Percentiles rank a stretch among this genome's conserved stretches.
Conservation (phyloP, 2,888 invertebrate species). For the Orthonychiurus folsomi region DNA sequence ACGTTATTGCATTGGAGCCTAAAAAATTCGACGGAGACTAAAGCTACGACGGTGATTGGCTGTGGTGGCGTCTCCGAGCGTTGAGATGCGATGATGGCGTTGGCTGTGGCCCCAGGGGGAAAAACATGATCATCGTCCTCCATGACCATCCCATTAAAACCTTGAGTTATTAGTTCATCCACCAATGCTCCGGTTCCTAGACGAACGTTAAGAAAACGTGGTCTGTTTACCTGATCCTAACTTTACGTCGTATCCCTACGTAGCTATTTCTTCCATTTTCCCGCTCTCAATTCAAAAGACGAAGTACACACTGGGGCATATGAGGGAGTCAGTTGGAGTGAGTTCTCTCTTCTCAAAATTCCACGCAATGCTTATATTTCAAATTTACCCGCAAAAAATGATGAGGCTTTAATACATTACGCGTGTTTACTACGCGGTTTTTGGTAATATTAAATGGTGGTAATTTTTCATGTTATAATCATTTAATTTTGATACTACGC, state of each 20-base stretch:
- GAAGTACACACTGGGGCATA: neutral
- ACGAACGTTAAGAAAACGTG: neutral
- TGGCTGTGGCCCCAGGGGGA: neutral
- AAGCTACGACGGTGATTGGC: too few relatives aligned
- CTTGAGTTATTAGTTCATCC: neutral
- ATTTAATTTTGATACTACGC: too few relatives aligned
- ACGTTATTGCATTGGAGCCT: too few relatives aligned
- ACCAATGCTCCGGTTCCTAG: neutral
- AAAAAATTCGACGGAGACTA: too few relatives aligned
- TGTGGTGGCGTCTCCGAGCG: too few relatives aligned
- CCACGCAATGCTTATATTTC: neutral
- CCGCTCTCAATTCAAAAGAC: neutral
- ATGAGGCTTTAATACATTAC: neutral
- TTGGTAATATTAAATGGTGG: neutral
- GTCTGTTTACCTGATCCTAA: neutral
- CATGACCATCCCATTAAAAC: constrained; percentile 1
- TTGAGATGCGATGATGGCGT: too few relatives aligned
- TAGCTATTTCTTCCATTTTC: neutral
- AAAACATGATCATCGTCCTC: neutral
- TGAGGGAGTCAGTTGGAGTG: neutral
- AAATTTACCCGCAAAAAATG: neutral
- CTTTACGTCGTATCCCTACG: neutral
- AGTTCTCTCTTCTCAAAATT: neutral
- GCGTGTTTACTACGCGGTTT: neutral
- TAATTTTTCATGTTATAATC: too few relatives aligned